Evolutionary conservation across 2,888 invertebrate species (phyloP).

Genomic region (Tuta absoluta): DNA sequence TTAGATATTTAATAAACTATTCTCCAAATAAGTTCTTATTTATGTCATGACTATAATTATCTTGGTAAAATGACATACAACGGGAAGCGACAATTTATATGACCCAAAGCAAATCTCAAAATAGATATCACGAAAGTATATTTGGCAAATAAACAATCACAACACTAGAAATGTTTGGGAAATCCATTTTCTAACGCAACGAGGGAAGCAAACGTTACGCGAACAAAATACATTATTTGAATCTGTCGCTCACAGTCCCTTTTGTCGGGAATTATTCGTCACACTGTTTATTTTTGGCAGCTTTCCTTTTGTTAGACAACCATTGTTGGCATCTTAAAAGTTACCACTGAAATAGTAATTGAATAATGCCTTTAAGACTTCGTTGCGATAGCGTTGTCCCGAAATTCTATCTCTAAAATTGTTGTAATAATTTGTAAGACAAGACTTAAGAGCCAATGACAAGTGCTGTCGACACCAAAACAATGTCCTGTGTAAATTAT

Average conservation of each 20-base stretch:
- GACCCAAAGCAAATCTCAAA: background rate
- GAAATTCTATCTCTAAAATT: background rate
- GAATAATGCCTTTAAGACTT: background rate
- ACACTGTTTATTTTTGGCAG: constrained; percentile 12
- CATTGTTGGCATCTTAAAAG: constrained; percentile 5
- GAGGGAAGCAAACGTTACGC: constrained; percentile 21
- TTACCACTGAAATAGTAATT: background rate
- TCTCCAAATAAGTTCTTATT: no score
- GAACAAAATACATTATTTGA: constrained; percentile 18
- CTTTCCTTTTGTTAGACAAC: background rate
- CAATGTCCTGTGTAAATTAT: constrained; percentile 31
- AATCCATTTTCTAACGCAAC: constrained; percentile 31
- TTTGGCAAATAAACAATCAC: background rate
- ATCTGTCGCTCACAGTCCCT: constrained; percentile 16
- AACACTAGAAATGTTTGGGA: constrained; percentile 34
- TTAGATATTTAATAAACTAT: no score
- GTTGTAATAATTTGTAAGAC: background rate
- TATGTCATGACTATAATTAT: no score
- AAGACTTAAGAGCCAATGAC: background rate
- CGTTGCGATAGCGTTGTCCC: background rate
- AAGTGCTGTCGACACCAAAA: constrained; percentile 18
- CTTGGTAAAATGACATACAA: background rate
- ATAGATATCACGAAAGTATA: background rate
- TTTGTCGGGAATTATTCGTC: constrained; percentile 12
- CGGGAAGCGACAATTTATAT: no score